Evolutionary conservation across 1,140 invertebrate genomes (phyloP), one percentile per base, ranked within the genome.

Genomic region (Aphis gossypii): DNA sequence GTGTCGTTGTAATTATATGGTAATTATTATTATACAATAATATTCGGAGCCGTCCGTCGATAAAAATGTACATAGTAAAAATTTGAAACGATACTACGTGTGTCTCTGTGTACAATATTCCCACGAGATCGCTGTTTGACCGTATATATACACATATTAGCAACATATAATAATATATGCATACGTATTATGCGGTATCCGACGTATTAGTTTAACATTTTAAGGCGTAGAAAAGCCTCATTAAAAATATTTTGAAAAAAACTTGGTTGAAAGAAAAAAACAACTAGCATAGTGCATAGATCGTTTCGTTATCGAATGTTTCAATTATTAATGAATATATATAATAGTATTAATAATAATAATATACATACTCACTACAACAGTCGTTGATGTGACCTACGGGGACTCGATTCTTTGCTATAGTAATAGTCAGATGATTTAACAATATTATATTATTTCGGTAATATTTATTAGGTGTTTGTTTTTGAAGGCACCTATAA

Each of bases 391-490:
- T 60, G 56, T 41, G 89, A 90, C 56, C 56, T 41, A 46, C 41
- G 54, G 89, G 35, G 38, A 11, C 48, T 44, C 21, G 23, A 41
- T 38, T 35, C 51, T 14, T 44, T 35, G 44, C 23, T 18, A 14
- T 20, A 35, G 35, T 35, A 35, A 35, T 35, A 11, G 54, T 41
- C 56, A 1, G 41, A 91, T 35, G 41, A 91, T 91, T 91, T 76
- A 91, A 91, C n/a, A 91, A 91, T n/a, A 76, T 91, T 91, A 91
- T 91, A 76, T 91, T 48, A 82, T 76, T 68, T 83, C 90, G 35
- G 35, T 38, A 46, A 92, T 83, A 83, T 92, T 92, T 92, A 92
- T 92, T 92, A 82, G 90, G 68, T 83, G 90, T 92, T 92, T 92
- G 30, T 83, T 48, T 91, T 82, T 20, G n/a, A 68, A 76, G 38